A percentile compares a stretch with the other conserved stretches of the same genome.
Conservation (phyloP, 2,797 vertebrate genomes). For the Adrianichthys oophorus region DNA sequence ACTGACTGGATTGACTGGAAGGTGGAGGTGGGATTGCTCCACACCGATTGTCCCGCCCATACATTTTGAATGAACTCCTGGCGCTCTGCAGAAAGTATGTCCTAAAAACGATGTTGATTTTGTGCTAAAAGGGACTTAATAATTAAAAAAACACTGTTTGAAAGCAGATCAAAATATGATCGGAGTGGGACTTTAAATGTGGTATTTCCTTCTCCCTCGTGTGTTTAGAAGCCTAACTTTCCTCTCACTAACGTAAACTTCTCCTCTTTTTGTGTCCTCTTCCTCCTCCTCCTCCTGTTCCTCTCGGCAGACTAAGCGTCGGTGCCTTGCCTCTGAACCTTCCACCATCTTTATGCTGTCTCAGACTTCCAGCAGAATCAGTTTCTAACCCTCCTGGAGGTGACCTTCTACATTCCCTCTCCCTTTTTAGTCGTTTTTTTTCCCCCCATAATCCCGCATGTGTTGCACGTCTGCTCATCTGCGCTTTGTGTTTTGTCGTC, state of each 20-base stretch:
- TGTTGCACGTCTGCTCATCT: constrained; percentile 28
- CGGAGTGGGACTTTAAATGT: no score
- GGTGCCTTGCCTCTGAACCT: constrained; percentile 93
- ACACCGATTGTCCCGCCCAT: no score
- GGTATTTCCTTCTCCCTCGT: no score
- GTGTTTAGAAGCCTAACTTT: constrained; percentile 5
- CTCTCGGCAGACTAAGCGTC: constrained; percentile 85
- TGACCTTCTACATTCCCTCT: constrained; percentile 58
- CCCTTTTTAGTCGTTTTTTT: not conserved
- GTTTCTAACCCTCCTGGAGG: constrained; percentile 84
- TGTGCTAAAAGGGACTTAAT: no score
- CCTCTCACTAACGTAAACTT: not conserved
- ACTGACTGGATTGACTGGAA: no score
- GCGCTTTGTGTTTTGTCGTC: not conserved
- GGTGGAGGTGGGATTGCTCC: no score
- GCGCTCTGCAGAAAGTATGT: no score
- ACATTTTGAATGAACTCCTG: no score
- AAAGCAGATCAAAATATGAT: no score
- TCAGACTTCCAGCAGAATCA: constrained; percentile 97
- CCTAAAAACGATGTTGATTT: no score
- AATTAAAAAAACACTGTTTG: no score
- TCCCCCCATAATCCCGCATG: constrained; percentile 38
- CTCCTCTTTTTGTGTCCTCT: constrained; percentile 31
- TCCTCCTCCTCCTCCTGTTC: constrained; percentile 5
- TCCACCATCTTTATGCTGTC: constrained; percentile 99